Conservation (phyloP, 2,113 vertebrate genomes). For the Hydropotes inermis region DNA sequence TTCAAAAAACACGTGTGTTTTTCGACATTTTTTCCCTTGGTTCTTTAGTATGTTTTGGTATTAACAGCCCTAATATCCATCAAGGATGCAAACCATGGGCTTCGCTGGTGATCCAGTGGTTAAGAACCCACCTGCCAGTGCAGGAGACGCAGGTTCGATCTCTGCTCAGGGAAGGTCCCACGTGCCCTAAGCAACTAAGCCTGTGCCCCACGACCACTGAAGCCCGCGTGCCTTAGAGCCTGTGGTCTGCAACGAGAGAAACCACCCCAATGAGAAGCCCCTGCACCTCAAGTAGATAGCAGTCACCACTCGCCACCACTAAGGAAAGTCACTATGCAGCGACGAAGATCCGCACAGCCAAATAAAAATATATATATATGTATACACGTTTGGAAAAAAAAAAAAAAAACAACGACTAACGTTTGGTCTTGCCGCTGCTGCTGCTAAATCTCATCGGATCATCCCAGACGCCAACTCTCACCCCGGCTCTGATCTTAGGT, state of each 20-base stretch:
- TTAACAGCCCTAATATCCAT: background rate
- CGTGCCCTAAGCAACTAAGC: rapidly evolving
- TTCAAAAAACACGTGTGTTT: constrained; percentile 24
- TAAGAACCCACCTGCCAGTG: background rate
- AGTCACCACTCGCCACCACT: background rate
- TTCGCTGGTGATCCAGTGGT: background rate
- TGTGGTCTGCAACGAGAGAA: background rate
- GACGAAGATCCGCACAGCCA: background rate
- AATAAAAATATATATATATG: background rate
- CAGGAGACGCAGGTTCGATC: background rate
- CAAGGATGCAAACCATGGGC: background rate
- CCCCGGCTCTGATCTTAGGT: rapidly evolving
- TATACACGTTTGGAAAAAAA: background rate
- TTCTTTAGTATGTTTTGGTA: background rate
- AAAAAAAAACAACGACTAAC: rapidly evolving
- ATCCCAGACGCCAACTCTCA: background rate
- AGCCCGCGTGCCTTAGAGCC: rapidly evolving
- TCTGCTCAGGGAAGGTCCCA: background rate
- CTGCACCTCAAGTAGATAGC: background rate
- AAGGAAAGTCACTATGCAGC: background rate
- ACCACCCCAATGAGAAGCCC: background rate
- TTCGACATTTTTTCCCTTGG: background rate
- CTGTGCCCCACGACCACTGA: rapidly evolving
- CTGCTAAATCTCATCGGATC: rapidly evolving
- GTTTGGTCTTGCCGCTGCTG: background rate